Evolutionary conservation across 2,888 invertebrate genomes (phyloP).

Genomic region (Aleiodes leptofemur): DNA sequence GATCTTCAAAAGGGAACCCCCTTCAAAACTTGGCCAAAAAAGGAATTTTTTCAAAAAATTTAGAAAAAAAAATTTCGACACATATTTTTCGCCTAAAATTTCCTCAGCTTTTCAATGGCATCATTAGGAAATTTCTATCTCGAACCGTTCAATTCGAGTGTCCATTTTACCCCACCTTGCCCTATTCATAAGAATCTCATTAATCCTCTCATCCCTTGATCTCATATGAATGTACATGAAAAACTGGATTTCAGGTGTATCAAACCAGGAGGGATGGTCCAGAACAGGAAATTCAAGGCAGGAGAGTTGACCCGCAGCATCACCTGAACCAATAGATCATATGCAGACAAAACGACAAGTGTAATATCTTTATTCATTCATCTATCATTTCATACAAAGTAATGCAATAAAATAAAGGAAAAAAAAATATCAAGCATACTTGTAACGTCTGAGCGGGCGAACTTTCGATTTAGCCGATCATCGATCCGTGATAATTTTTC

Average conservation of each 20-base stretch:
- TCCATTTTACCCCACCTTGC: too few species aligned
- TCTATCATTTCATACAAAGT: background rate
- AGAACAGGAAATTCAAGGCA: conserved; percentile 57
- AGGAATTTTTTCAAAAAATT: too few species aligned
- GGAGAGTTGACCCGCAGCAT: conserved; percentile 43
- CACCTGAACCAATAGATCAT: conserved; percentile 49
- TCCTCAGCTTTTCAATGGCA: too few species aligned
- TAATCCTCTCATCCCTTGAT: background rate
- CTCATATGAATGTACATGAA: background rate
- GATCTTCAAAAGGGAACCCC: too few species aligned
- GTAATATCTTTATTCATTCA: background rate
- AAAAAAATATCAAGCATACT: background rate
- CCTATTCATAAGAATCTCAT: background rate
- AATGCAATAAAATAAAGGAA: background rate
- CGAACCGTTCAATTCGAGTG: too few species aligned
- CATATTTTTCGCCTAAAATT: too few species aligned
- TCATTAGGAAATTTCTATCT: too few species aligned
- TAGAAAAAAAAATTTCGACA: too few species aligned
- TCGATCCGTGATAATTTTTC: conserved; percentile 41
- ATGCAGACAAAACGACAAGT: conserved; percentile 14
- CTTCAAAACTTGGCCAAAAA: too few species aligned
- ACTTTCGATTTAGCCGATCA: conserved; percentile 39
- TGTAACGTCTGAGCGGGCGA: conserved; percentile 3
- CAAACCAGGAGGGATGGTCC: conserved; percentile 29
- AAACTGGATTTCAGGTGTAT: conserved; percentile 46